Evolutionary conservation across 2,888 invertebrate genomes (phyloP).

Genomic region (Tetragnatha montana): DNA sequence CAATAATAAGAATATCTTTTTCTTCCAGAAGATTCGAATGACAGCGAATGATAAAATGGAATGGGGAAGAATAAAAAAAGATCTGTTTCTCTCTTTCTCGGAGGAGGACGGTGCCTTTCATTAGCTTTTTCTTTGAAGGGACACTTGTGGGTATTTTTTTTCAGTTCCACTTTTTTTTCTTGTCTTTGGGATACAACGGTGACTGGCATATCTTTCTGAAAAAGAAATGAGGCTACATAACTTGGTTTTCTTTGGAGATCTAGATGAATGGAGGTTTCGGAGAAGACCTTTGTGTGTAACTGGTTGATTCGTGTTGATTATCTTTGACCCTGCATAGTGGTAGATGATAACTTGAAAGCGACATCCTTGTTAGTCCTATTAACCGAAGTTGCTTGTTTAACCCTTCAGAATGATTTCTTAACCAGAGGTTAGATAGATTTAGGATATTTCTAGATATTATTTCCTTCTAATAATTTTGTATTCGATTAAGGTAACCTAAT

Average conservation of each 20-base stretch:
- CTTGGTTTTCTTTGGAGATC: neutral
- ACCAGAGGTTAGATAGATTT: too few relatives aligned
- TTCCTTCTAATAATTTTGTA: too few relatives aligned
- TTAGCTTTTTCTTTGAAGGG: neutral
- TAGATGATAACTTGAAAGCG: too few relatives aligned
- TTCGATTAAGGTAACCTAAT: too few relatives aligned
- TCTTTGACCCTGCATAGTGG: too few relatives aligned
- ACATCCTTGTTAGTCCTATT: too few relatives aligned
- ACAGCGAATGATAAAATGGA: neutral
- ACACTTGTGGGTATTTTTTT: neutral
- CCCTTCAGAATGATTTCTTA: too few relatives aligned
- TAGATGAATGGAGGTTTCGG: neutral
- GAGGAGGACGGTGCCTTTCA: neutral
- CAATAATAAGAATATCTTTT: slow-evolving; percentile 1
- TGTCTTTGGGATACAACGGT: neutral
- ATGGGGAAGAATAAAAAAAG: neutral
- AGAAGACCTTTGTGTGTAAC: neutral
- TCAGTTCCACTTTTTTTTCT: neutral
- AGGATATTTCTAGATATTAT: too few relatives aligned
- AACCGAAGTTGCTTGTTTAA: too few relatives aligned
- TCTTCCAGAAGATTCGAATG: neutral
- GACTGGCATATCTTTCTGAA: neutral
- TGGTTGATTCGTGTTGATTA: neutral
- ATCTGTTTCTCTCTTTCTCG: neutral
- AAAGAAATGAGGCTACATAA: neutral